These are phyloP conservation scores for Liparis tanakae DNA, from an alignment of 2,797 vertebrate genomes.

Conservation along the genomic window DNA sequence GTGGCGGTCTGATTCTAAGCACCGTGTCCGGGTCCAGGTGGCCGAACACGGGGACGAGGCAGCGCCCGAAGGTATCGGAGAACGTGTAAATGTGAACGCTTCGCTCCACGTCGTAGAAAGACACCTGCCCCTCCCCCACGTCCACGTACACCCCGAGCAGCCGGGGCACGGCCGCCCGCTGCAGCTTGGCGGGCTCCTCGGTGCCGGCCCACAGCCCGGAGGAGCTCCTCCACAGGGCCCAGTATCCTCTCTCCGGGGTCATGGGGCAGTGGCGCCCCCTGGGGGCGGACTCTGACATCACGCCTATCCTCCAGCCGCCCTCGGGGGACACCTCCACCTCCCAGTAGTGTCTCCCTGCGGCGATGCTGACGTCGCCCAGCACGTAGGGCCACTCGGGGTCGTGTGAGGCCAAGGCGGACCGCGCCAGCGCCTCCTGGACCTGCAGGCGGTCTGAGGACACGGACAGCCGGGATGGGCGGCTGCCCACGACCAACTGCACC, in stretches of 20 bases:
- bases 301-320: conserved; percentile 6
- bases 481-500: not conserved
- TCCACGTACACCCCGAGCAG: conserved; percentile 29
- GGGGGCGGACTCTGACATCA: conserved; percentile 7
- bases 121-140: conserved; percentile 24
- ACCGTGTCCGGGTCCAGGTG: not conserved
- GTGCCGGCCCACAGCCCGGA: conserved; percentile 8
- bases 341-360: conserved; percentile 31
- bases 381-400: not conserved
- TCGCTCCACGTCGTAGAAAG: conserved; percentile 10
- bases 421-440: not conserved
- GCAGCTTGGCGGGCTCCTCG: not conserved
- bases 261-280: not conserved
- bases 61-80: conserved; percentile 9
- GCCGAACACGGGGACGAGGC: conserved; percentile 19
- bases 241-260: not conserved
- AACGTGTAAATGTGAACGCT: conserved; percentile 32
- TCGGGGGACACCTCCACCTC: conserved; percentile 16
- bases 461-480: not conserved
- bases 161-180: not conserved
- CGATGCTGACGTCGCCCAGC: conserved; percentile 6
- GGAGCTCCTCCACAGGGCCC: conserved; percentile 15
- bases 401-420: not conserved
- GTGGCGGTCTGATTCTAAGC: conserved; percentile 8
- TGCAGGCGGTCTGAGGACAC: conserved; percentile 24